These are phyloP conservation scores for Magallana gigas DNA, from an alignment of 1,140 invertebrate species.

Conservation along the genomic window DNA sequence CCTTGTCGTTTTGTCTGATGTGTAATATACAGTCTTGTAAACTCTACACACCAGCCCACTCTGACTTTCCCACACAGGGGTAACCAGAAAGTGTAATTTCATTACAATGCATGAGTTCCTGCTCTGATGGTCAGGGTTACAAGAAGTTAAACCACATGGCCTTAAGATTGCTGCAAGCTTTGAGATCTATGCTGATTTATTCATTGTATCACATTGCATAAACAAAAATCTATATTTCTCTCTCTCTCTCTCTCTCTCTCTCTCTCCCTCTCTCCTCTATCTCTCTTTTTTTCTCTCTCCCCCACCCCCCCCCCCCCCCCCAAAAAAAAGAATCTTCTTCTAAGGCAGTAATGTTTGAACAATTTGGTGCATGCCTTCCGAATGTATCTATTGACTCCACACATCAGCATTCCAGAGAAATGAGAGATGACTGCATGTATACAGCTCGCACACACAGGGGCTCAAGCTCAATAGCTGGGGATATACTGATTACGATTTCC, in stretches of 20 bases:
- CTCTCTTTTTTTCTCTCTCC: not conserved
- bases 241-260: not conserved
- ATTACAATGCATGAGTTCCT: constrained; percentile 12
- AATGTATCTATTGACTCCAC: constrained; percentile 28
- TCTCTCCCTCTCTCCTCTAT: not conserved
- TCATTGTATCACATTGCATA: not conserved
- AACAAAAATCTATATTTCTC: too few relatives aligned
- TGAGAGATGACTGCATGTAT: not conserved
- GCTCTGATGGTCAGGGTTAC: constrained; percentile 17
- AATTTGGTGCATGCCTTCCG: not conserved
- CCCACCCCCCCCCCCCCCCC: not conserved
- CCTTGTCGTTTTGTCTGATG: constrained; percentile 1
- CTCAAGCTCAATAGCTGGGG: not conserved
- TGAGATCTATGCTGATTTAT: constrained; percentile 15
- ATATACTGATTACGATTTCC: constrained; percentile 4
- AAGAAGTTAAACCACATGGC: constrained; percentile 24
- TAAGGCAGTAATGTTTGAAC: not conserved
- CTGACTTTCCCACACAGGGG: not conserved
- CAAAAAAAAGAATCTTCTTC: not conserved
- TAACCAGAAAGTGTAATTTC: not conserved
- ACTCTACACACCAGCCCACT: not conserved
- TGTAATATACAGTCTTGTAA: not conserved
- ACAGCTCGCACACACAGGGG: not conserved
- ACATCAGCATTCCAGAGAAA: constrained; percentile 25
- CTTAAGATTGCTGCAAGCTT: not conserved